phyloP scores from a whole-genome alignment of 2,888 invertebrate genomes.

The Ennomos fuscantarius region DNA sequence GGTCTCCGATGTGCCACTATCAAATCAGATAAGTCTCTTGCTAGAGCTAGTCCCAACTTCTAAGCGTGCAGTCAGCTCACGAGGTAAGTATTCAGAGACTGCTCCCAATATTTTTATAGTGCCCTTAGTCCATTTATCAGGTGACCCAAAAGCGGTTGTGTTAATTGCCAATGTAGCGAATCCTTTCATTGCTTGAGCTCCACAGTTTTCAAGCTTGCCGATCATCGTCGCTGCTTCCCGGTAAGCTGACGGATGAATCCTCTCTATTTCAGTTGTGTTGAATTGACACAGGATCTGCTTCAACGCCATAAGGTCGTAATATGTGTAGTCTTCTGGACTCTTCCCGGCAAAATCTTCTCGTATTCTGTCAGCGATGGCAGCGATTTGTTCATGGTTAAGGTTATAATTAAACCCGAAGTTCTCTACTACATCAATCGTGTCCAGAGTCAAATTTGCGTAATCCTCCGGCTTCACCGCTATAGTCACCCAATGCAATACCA shows the following conservation, averaged over 20 bases:
- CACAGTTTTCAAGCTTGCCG: constrained; percentile 75
- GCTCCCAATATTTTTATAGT: constrained; percentile 67
- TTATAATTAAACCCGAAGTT: constrained; percentile 83
- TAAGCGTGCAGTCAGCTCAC: not conserved
- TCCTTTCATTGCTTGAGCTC: constrained; percentile 66
- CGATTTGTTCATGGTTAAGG: constrained; percentile 68
- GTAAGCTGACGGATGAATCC: constrained; percentile 82
- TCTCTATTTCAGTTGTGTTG: constrained; percentile 77
- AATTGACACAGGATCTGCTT: constrained; percentile 85
- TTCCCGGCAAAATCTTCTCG: constrained; percentile 81
- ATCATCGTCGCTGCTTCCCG: constrained; percentile 75
- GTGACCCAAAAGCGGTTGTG: constrained; percentile 72
- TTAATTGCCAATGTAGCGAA: constrained; percentile 77
- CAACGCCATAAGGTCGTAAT: constrained; percentile 81
- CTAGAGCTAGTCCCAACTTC: too few relatives aligned
- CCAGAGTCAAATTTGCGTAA: constrained; percentile 79
- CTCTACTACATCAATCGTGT: constrained; percentile 80
- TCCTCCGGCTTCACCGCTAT: constrained; percentile 77
- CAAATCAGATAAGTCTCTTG: too few relatives aligned
- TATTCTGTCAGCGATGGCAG: constrained; percentile 78
- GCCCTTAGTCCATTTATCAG: constrained; percentile 66
- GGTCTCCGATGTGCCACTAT: too few relatives aligned
- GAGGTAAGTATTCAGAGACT: constrained; percentile 59
- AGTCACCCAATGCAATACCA: constrained; percentile 75
- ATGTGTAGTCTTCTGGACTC: constrained; percentile 82